Evolutionary conservation across 2,888 invertebrate genomes (phyloP), one percentile per base, ranked within the genome.

Genomic region (Peribatodes rhomboidaria): DNA sequence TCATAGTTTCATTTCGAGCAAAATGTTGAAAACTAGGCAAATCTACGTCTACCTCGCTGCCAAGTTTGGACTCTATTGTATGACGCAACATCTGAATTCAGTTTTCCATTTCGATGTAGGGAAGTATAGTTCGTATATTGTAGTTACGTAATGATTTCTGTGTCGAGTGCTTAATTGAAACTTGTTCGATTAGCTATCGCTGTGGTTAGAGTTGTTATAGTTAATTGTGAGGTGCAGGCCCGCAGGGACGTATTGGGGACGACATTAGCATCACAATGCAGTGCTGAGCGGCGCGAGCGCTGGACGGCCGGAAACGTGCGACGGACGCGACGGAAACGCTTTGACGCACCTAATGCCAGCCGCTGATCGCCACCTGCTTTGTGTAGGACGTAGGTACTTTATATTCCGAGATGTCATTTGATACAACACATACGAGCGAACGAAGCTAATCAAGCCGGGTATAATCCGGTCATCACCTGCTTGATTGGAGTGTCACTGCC

Each of bases 261-360:
- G 75, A 72, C 74, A 86, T 86, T 87, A 84, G 78, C 85, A 86
- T 84, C 77, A 87, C 80, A 81, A 82, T 82, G 74, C 70, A 50
- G 72, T 54, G 54, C 46, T 50, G 44, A 49, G 65, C 50, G 39
- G 65, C 41, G 52, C 61, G 49, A 57, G 57, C 49, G 57, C 56
- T 18, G 56, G 58, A 60, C 59, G 59, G 42, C 61, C 60, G 67
- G 63, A 67, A 57, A 22, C 60, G 37, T 59, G 42, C 55, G 55
- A 33, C 18, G 52, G 47, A 33, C 68, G 61, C 49, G 58, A 59
- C 67, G 70, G 69, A 69, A 69, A 67, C 65, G 62, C 74, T 69
- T 70, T 64, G 71, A 73, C 70, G 70, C 70, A 71, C 73, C 70
- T 72, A 75, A 70, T 69, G 61, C 49, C 61, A 67, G 37, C 55